Percentiles rank a stretch among this genome's conserved stretches.
Conservation (phyloP, 2,888 invertebrate genomes). For the Amblyjoppa fuscipennis region DNA sequence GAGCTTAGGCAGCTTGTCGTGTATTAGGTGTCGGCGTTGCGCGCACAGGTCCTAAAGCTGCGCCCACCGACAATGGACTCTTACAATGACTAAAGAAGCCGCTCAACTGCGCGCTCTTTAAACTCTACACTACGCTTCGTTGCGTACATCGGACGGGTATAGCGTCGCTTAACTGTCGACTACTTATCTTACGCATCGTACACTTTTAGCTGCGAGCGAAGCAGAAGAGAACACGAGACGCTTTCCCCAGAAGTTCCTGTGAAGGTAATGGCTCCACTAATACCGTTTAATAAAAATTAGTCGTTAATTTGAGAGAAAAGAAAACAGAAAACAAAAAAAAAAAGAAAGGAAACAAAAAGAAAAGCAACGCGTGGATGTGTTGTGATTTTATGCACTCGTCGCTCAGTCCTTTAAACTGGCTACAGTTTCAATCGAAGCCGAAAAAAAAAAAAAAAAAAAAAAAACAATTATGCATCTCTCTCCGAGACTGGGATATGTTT, state of each 20-base stretch:
- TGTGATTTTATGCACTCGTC: slow-evolving; percentile 73
- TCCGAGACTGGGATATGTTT: slow-evolving; percentile 13
- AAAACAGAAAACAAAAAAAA: neutral
- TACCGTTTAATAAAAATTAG: slow-evolving; percentile 82
- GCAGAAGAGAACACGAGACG: slow-evolving; percentile 47
- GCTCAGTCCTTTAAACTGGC: slow-evolving; percentile 35
- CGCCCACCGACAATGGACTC: slow-evolving; percentile 58
- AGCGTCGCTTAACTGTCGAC: slow-evolving; percentile 71
- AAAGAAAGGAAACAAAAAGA: neutral
- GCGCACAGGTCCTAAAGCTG: slow-evolving; percentile 69
- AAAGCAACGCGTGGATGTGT: slow-evolving; percentile 70
- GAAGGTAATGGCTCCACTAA: slow-evolving; percentile 80
- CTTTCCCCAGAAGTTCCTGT: slow-evolving; percentile 79
- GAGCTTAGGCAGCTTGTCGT: slow-evolving; percentile 76
- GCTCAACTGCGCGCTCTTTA: slow-evolving; percentile 1
- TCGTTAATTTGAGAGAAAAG: slow-evolving; percentile 74
- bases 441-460: slow-evolving; percentile 4
- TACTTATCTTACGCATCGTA: slow-evolving; percentile 79
- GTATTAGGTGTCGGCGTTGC: slow-evolving; percentile 77
- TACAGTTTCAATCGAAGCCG: neutral
- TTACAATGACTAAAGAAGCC: slow-evolving; percentile 57
- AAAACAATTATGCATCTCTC: slow-evolving; percentile 14
- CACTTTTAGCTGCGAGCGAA: slow-evolving; percentile 76
- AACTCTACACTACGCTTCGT: slow-evolving; percentile 28
- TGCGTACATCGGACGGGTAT: slow-evolving; percentile 42